Conservation (phyloP, 2,113 vertebrate species). For the Panthera uncia region DNA sequence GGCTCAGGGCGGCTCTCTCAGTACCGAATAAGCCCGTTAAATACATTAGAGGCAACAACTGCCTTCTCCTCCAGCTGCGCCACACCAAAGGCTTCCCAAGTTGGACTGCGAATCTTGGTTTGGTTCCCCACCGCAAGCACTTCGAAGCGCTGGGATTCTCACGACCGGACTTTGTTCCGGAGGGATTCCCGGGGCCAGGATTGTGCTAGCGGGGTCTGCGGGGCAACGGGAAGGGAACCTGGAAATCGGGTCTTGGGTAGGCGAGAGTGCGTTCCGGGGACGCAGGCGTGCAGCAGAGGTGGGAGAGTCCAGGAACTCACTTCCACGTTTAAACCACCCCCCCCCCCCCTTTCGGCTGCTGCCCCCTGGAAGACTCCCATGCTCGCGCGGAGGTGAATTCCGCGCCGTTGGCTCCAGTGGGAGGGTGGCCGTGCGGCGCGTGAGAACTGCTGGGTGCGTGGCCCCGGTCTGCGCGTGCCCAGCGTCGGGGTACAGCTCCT, state of each 20-base stretch:
- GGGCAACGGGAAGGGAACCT: background rate
- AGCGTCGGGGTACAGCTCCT: conserved; percentile 38
- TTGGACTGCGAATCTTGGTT: background rate
- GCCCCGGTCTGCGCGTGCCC: conserved; percentile 22
- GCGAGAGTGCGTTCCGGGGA: background rate
- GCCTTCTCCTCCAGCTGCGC: background rate
- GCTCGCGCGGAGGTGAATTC: background rate
- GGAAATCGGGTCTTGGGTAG: background rate
- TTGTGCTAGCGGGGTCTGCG: background rate
- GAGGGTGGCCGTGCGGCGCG: conserved; percentile 69
- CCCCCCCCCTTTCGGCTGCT: background rate
- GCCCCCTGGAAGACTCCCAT: background rate
- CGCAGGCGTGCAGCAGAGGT: background rate
- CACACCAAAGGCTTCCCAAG: conserved; percentile 13
- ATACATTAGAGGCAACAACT: background rate
- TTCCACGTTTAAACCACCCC: too few relatives aligned
- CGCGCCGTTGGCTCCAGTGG: background rate
- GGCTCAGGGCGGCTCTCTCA: background rate
- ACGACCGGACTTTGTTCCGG: background rate
- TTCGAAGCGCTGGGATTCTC: background rate
- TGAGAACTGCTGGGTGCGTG: conserved; percentile 64
- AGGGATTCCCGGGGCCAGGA: background rate
- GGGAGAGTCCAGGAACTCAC: background rate
- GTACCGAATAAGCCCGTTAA: background rate
- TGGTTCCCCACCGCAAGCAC: background rate